These are phyloP conservation scores for Danionella dracula DNA, from an alignment of 2,797 vertebrate genomes.

Conservation along the genomic window DNA sequence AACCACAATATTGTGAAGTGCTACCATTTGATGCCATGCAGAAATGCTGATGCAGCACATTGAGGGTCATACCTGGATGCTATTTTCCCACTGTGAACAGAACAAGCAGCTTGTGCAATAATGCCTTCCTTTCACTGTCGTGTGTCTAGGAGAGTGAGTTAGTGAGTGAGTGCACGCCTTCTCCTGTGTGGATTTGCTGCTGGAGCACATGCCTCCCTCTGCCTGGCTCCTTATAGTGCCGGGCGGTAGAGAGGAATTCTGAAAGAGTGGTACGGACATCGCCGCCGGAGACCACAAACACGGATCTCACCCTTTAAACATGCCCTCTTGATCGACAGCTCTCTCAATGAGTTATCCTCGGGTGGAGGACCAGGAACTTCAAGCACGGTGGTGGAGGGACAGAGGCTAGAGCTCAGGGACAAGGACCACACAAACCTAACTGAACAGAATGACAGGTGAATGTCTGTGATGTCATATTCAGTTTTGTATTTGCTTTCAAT, in stretches of 20 bases:
- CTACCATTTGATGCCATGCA: conserved; percentile 34
- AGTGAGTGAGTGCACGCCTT: conserved; percentile 38
- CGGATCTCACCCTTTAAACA: conserved; percentile 75
- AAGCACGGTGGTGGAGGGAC: not conserved
- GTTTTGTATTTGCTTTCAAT: no score
- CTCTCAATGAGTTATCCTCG: conserved; percentile 56
- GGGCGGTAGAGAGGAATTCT: conserved; percentile 74
- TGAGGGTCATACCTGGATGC: conserved; percentile 28
- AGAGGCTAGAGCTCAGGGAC: no score
- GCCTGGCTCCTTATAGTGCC: conserved; percentile 81
- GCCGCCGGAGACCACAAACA: conserved; percentile 77
- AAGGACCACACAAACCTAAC: no score
- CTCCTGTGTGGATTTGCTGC: conserved; percentile 76
- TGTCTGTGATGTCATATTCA: no score
- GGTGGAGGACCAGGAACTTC: conserved; percentile 4
- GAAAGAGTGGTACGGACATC: conserved; percentile 89
- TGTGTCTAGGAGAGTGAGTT: no score
- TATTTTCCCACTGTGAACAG: conserved; percentile 53
- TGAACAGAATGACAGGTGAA: no score
- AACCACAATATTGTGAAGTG: no score
- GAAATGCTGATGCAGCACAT: conserved; percentile 47
- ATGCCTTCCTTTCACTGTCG: conserved; percentile 34
- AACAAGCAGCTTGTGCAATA: conserved; percentile 37
- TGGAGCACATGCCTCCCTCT: conserved; percentile 73
- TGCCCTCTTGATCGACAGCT: conserved; percentile 79